Percentiles rank a stretch among this genome's conserved stretches.
Evolutionary conservation across 2,888 invertebrate species (phyloP).

Genomic region (Achlya flavicornis): DNA sequence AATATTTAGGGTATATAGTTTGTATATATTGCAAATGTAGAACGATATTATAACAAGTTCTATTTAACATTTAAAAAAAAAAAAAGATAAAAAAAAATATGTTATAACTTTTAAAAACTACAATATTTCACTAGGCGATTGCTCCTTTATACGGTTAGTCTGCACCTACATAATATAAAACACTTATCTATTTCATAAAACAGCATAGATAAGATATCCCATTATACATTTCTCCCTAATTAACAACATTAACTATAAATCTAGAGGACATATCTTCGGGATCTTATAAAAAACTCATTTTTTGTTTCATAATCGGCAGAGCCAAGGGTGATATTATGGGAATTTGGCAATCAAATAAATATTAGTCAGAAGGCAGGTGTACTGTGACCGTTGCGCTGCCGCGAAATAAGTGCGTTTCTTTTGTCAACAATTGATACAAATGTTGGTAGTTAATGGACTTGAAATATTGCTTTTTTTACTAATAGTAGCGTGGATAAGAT

Average conservation of each 20-base stretch:
- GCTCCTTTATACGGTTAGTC: no score
- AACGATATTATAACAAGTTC: no score
- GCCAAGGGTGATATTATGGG: conserved; percentile 36
- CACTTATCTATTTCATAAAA: background rate
- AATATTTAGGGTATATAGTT: no score
- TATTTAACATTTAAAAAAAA: background rate
- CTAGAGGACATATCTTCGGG: conserved; percentile 34
- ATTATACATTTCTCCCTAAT: conserved; percentile 36
- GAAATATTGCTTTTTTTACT: background rate
- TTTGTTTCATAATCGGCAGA: conserved; percentile 45
- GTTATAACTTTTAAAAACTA: no score
- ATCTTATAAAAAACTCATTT: conserved; percentile 27
- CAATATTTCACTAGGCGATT: no score
- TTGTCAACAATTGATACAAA: conserved; percentile 29
- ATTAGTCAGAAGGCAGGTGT: conserved; percentile 72
- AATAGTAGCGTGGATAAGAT: background rate
- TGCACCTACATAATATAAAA: background rate
- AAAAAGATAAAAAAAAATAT: no score
- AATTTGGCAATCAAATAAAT: conserved; percentile 82
- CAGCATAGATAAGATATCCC: conserved; percentile 19
- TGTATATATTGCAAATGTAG: no score
- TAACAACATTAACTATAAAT: conserved; percentile 46
- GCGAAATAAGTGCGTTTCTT: conserved; percentile 42
- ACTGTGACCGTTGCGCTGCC: conserved; percentile 50
- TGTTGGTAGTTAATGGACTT: conserved; percentile 4